Evolutionary conservation across 2,888 invertebrate species (phyloP).

Genomic region (Eupithecia abbreviata): DNA sequence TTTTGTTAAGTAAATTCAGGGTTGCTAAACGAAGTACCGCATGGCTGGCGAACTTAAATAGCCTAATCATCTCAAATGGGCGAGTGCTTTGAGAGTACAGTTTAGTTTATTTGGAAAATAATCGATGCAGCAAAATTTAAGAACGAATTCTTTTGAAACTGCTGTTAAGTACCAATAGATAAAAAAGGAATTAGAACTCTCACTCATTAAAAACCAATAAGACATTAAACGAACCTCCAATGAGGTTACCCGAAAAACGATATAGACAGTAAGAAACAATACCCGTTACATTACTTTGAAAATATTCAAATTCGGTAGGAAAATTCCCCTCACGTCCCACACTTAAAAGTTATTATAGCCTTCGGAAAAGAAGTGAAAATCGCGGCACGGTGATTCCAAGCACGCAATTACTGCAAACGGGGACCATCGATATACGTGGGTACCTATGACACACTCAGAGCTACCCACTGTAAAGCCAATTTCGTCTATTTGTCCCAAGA

Average conservation of each 20-base stretch:
- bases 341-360: constrained; percentile 46
- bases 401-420: constrained; percentile 43
- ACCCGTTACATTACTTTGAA: neutral
- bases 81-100: neutral
- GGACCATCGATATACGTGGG: constrained; percentile 37
- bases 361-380: constrained; percentile 41
- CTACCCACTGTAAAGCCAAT: constrained; percentile 49
- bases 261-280: neutral
- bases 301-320: constrained; percentile 15
- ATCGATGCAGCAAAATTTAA: neutral
- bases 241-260: neutral
- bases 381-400: constrained; percentile 30
- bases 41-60: constrained; percentile 6
- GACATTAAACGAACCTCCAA: neutral
- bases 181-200: neutral
- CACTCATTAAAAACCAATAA: neutral
- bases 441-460: constrained; percentile 25
- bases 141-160: neutral
- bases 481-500: constrained; percentile 62
- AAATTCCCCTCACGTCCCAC: constrained; percentile 31
- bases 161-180: too few species aligned
- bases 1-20: constrained; percentile 29
- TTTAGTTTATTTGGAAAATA: neutral
- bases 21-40: neutral
- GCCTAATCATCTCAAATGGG: neutral